Evolutionary conservation across 1,140 invertebrate genomes (phyloP).

Genomic region (Leptinotarsa defecta): DNA sequence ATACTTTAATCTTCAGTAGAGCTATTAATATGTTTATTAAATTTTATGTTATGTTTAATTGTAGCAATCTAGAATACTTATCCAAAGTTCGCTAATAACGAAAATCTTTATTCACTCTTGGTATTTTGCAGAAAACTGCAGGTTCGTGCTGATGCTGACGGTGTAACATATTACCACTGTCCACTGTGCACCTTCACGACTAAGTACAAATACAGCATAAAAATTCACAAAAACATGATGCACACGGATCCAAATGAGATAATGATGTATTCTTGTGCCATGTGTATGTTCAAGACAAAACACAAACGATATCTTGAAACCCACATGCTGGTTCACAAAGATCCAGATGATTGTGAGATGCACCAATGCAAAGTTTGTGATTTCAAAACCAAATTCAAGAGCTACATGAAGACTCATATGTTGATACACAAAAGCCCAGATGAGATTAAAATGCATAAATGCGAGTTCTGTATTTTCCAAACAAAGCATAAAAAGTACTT

Average conservation of each 20-base stretch:
- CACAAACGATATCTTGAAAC: conserved; percentile 32
- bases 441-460: conserved; percentile 22
- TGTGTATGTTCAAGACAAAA: conserved; percentile 32
- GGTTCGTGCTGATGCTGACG: conserved; percentile 18
- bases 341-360: conserved; percentile 22
- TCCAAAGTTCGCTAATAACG: too few species aligned
- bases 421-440: conserved; percentile 30
- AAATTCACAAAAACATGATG: conserved; percentile 24
- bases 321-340: conserved; percentile 29
- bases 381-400: conserved; percentile 32
- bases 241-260: conserved; percentile 26
- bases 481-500: conserved; percentile 32
- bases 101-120: background rate
- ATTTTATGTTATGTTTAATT: too few species aligned
- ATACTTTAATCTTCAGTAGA: too few species aligned
- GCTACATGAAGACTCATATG: conserved; percentile 26
- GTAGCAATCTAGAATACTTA: too few species aligned
- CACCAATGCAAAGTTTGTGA: conserved; percentile 28
- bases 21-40: too few species aligned
- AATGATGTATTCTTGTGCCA: conserved; percentile 24
- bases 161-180: conserved; percentile 25
- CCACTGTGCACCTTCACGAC: conserved; percentile 27
- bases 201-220: conserved; percentile 28
- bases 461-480: conserved; percentile 24
- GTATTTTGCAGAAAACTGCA: conserved; percentile 19